These are phyloP conservation scores for Mormoops blainvillei DNA, from an alignment of 2,113 vertebrate species.

Conservation along the genomic window DNA sequence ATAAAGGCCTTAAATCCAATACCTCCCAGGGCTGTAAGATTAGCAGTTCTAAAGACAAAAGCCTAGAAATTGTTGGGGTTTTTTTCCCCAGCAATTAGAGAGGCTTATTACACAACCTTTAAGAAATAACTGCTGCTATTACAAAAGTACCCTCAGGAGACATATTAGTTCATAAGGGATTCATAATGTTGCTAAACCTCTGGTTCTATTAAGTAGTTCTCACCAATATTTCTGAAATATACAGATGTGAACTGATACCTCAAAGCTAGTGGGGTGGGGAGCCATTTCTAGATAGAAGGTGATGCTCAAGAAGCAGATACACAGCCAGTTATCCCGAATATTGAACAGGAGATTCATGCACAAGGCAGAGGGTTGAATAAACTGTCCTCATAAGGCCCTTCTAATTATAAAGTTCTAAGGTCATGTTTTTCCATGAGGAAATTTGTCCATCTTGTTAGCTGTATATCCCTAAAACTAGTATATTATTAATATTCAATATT, in stretches of 20 bases:
- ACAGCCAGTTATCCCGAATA: not conserved
- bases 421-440: conserved; percentile 37
- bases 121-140: conserved; percentile 35
- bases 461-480: not conserved
- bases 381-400: not conserved
- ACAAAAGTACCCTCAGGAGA: conserved; percentile 35
- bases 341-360: not conserved
- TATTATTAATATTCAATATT: conserved; percentile 34
- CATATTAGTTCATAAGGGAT: conserved; percentile 2
- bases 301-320: conserved; percentile 7
- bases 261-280: not conserved
- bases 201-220: conserved; percentile 10
- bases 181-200: conserved; percentile 23
- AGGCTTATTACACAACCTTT: conserved; percentile 49
- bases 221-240: conserved; percentile 46
- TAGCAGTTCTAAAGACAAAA: conserved; percentile 48
- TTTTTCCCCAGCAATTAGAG: conserved; percentile 16
- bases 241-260: not conserved
- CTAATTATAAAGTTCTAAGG: conserved; percentile 39
- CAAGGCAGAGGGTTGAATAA: not conserved
- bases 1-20: conserved; percentile 61
- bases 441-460: conserved; percentile 29
- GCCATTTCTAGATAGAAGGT: conserved; percentile 22
- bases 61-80: conserved; percentile 28
- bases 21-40: conserved; percentile 44